These are phyloP conservation scores for Ibidorhyncha struthersii DNA, from an alignment of 2,113 vertebrate genomes.

Conservation along the genomic window DNA sequence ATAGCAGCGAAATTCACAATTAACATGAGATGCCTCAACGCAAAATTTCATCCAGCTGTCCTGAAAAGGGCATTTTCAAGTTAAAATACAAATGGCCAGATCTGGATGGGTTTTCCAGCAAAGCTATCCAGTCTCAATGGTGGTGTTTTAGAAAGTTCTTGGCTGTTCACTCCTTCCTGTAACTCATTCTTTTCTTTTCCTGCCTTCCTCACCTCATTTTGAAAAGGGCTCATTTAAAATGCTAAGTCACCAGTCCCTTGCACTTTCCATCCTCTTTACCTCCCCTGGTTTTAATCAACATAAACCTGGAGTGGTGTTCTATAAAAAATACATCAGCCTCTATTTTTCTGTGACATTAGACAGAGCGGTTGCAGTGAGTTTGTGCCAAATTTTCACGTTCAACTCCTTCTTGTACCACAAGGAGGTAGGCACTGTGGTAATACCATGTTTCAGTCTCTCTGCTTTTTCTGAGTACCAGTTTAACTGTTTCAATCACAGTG, in stretches of 20 bases:
- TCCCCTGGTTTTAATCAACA: not conserved
- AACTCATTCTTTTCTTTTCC: not conserved
- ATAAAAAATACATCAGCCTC: not conserved
- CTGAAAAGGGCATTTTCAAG: not conserved
- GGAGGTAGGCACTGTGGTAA: not conserved
- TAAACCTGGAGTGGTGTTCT: not conserved
- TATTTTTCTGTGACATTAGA: not conserved
- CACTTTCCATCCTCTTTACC: not conserved
- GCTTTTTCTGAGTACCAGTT: not conserved
- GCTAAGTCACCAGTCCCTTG: not conserved
- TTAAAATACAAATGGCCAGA: not conserved
- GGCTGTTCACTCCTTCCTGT: not conserved
- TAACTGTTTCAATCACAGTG: not conserved
- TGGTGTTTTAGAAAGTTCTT: not conserved
- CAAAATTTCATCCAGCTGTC: not conserved
- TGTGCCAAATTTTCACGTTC: not conserved
- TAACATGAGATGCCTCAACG: not conserved
- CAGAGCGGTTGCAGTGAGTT: not conserved
- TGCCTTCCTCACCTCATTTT: not conserved
- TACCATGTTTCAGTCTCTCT: not conserved
- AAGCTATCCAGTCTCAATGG: not conserved
- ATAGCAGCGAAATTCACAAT: not conserved
- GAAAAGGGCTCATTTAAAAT: not conserved
- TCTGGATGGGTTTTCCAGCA: not conserved
- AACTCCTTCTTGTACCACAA: not conserved